Conservation (phyloP, 2,888 invertebrate genomes). For the Eulithis testata region DNA sequence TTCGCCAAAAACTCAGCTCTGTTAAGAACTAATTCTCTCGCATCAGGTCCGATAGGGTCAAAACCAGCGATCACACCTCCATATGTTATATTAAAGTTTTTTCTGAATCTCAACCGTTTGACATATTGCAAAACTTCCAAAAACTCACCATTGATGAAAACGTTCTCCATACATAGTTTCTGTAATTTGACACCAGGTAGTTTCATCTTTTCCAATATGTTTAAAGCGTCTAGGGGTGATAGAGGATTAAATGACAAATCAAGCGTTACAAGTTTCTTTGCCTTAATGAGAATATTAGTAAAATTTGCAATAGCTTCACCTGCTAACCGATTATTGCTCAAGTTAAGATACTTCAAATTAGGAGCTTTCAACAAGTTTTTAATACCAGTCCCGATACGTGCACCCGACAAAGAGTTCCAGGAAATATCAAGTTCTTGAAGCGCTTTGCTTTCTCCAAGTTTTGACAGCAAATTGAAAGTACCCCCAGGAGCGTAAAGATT, state of each 20-base stretch:
- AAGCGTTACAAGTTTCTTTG: slow-evolving; percentile 57
- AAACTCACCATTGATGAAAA: slow-evolving; percentile 55
- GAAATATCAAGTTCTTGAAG: slow-evolving; percentile 62
- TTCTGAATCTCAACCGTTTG: slow-evolving; percentile 47
- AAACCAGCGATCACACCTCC: slow-evolving; percentile 51
- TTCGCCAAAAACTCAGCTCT: slow-evolving; percentile 59
- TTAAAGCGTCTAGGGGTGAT: slow-evolving; percentile 54
- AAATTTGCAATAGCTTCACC: slow-evolving; percentile 53
- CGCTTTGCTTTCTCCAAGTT: slow-evolving; percentile 52
- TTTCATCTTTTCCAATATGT: slow-evolving; percentile 53
- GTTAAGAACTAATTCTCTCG: slow-evolving; percentile 59
- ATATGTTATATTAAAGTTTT: slow-evolving; percentile 53
- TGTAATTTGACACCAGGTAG: slow-evolving; percentile 50
- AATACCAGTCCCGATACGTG: slow-evolving; percentile 53
- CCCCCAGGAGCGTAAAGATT: slow-evolving; percentile 51
- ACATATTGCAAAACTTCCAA: slow-evolving; percentile 46
- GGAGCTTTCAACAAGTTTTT: slow-evolving; percentile 50
- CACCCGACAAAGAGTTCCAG: slow-evolving; percentile 61
- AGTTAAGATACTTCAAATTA: slow-evolving; percentile 51
- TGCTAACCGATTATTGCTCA: slow-evolving; percentile 62
- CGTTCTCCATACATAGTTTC: slow-evolving; percentile 59
- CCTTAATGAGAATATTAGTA: slow-evolving; percentile 43
- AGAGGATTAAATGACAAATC: slow-evolving; percentile 67
- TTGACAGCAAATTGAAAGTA: slow-evolving; percentile 48
- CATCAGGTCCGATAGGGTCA: slow-evolving; percentile 48